A percentile compares a stretch with the other conserved stretches of the same genome.
Evolutionary conservation across 2,113 vertebrate genomes (phyloP).

Genomic region (Pelvicachromis taeniatus): DNA sequence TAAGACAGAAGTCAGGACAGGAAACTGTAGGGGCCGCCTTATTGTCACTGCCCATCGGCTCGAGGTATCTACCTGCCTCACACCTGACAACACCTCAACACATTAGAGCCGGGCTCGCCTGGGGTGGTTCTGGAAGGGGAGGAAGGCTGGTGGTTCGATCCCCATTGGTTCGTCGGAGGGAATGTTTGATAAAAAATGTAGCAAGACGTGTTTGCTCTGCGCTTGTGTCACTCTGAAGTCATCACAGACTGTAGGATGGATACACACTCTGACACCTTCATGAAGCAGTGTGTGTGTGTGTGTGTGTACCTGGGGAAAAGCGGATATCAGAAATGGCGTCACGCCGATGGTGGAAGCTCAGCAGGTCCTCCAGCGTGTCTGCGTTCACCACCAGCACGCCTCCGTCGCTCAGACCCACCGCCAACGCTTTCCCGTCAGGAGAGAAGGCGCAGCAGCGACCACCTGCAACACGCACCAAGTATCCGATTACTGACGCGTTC

Average conservation of each 20-base stretch:
- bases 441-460: constrained; percentile 95
- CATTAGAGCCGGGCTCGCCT: not conserved
- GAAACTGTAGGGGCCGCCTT: rapidly evolving
- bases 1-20: not conserved
- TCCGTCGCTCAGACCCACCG: constrained; percentile 91
- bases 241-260: not conserved
- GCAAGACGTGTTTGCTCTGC: not conserved
- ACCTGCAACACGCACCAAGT: constrained; percentile 66
- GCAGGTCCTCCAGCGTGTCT: constrained; percentile 94
- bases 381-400: constrained; percentile 94
- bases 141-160: too few species aligned
- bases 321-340: constrained; percentile 94
- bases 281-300: not conserved
- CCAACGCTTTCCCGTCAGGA: constrained; percentile 92
- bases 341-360: constrained; percentile 92
- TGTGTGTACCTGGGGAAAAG: constrained; percentile 83
- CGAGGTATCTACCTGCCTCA: not conserved
- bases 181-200: rapidly evolving
- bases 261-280: too few species aligned
- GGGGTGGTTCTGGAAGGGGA: rapidly evolving
- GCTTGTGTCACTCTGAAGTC: not conserved
- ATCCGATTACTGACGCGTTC: not conserved
- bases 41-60: rapidly evolving
- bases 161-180: not conserved
- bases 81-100: not conserved